phyloP scores from a whole-genome alignment of 2,113 vertebrate genomes.

The Ia io region DNA sequence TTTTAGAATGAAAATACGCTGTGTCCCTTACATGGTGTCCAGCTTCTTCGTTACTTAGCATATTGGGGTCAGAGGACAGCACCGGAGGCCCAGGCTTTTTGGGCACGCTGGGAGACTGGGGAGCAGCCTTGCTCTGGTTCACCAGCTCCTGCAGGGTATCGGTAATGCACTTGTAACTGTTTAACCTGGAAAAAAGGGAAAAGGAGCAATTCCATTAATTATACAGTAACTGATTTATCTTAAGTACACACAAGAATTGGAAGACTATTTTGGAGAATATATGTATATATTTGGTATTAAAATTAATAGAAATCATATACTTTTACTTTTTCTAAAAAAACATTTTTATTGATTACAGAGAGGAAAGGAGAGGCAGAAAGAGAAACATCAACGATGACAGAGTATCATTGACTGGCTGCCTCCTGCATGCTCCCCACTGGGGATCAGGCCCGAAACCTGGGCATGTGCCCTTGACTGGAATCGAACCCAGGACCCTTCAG shows the following conservation, averaged over 20 bases:
- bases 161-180: slow-evolving; percentile 96
- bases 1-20: background rate
- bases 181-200: slow-evolving; percentile 83
- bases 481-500: too few species aligned
- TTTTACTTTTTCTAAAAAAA: background rate
- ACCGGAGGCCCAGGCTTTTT: slow-evolving; percentile 97
- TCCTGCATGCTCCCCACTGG: too few species aligned
- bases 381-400: too few species aligned
- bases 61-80: slow-evolving; percentile 97
- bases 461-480: too few species aligned
- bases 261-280: background rate
- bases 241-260: slow-evolving; percentile 19
- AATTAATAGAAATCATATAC: background rate
- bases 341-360: too few species aligned
- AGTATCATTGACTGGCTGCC: too few species aligned
- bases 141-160: slow-evolving; percentile 98
- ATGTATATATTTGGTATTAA: background rate
- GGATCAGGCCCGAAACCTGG: too few species aligned
- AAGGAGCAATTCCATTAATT: background rate
- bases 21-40: slow-evolving; percentile 91
- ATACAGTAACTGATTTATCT: background rate
- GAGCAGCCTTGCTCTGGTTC: slow-evolving; percentile 97
- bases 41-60: slow-evolving; percentile 98
- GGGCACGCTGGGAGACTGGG: slow-evolving; percentile 97
- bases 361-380: too few species aligned